phyloP scores from a whole-genome alignment of 64 coral and sea anemone genomes.

The Stylophora pistillata region DNA sequence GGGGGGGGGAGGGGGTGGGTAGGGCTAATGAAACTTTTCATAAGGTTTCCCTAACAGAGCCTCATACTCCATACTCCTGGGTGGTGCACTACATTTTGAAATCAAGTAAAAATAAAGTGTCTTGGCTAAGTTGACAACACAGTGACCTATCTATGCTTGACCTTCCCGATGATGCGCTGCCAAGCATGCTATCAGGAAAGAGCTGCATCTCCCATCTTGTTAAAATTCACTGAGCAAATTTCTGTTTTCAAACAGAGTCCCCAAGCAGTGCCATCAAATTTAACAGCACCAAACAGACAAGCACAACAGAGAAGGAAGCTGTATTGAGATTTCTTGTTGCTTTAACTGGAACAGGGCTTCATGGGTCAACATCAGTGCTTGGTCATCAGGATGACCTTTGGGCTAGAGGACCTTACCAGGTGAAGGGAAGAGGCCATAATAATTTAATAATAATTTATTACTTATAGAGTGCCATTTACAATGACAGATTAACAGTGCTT shows the following conservation, averaged over 20 bases:
- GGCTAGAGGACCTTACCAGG: not conserved
- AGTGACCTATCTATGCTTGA: not conserved
- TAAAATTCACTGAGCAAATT: not conserved
- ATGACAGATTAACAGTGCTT: too few relatives aligned
- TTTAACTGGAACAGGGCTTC: not conserved
- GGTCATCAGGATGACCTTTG: slow-evolving; percentile 37
- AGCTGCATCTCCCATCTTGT: not conserved
- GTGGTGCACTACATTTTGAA: too few relatives aligned
- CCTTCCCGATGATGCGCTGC: not conserved
- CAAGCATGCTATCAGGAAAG: not conserved
- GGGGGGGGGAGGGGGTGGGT: too few relatives aligned
- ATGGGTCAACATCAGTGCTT: not conserved
- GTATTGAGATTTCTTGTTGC: slow-evolving; percentile 57
- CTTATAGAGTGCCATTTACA: too few relatives aligned
- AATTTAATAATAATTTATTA: too few relatives aligned
- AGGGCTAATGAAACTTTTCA: too few relatives aligned
- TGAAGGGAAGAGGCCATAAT: not conserved
- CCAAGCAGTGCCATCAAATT: not conserved
- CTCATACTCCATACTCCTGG: too few relatives aligned
- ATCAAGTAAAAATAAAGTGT: too few relatives aligned
- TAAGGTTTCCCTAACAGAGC: too few relatives aligned
- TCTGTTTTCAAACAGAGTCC: not conserved
- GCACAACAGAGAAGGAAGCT: slow-evolving; percentile 41
- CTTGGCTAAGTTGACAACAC: too few relatives aligned
- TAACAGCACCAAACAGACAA: not conserved